Base-by-base conservation (phyloP, 2,888 invertebrate genomes). In the Lepetodrilus schrolli region DNA sequence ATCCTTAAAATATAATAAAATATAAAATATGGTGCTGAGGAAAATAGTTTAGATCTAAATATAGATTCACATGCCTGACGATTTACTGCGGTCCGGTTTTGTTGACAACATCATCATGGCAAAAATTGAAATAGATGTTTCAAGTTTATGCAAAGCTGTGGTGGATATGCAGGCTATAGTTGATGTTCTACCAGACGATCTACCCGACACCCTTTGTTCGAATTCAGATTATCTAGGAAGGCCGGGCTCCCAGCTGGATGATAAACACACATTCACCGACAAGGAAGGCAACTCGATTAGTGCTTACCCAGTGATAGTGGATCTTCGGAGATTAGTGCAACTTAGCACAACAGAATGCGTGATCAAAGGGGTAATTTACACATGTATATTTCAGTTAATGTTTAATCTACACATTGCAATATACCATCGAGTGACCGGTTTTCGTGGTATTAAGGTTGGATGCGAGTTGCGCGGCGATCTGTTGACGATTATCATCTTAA, bases 91-190 rank as follows among this genome's bases (percentile, higher is more conserved):
- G 82, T 70, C 10, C 82, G 81, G 78, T 70, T 78, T 80, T 86
- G 85, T 85, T 85, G 82, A 85, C 81, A 86, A 80, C 73, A 86
- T 86, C 81, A 86, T 80, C 73, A 86, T 86, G 86, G 85, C 86
- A 78, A 79, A 78, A 74, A 70, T 71, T 72, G 74, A 66, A 21
- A 37, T 38, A 43, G 69, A 30, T 34, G 69, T 37, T 66, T 5
- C 34, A 26, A 36, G 21, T 2, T 50, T 34, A 13, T 69, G 50
- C 2, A 66, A 34, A 65, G 51, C 70, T 37, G 73, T 51, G 20
- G 30, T 49, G 47, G 66, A 66, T 17, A 66, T 71, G 13, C 30
- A 72, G 20, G 48, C 23, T 10, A 50, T 74, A 37, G 73, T 66
- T 58, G 70, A 74, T 21, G 66, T 70, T 23, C 26, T 74, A 48